A percentile compares a stretch with the other conserved stretches of the same genome.
Conservation (phyloP, 37 sponge, comb jelly and placozoan species). For the Mnemiopsis leidyi region DNA sequence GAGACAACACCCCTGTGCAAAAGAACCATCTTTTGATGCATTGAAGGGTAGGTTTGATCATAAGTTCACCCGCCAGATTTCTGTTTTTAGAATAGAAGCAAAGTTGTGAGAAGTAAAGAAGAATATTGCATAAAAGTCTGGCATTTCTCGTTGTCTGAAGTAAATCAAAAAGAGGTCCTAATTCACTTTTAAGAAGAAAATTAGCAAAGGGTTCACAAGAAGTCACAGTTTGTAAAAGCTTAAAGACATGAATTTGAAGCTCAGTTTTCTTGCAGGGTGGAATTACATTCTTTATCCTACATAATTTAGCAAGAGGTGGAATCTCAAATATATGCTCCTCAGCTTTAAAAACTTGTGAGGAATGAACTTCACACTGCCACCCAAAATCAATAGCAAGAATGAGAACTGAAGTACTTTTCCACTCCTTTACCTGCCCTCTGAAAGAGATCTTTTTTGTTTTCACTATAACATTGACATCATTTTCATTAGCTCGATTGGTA, state of each 20-base stretch:
- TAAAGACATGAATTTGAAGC: neutral
- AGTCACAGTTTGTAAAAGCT: neutral
- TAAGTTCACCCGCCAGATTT: neutral
- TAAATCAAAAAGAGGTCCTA: neutral
- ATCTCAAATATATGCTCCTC: constrained; percentile 29
- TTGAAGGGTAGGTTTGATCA: neutral
- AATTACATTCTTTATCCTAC: constrained; percentile 7
- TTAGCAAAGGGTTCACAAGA: neutral
- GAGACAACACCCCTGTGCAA: neutral
- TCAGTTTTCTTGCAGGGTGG: neutral
- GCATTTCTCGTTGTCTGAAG: neutral
- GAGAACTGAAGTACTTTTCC: neutral
- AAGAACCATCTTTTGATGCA: neutral
- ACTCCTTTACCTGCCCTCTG: neutral
- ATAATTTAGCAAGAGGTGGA: constrained; percentile 1
- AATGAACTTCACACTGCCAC: neutral
- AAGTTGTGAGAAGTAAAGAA: neutral
- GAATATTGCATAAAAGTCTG: neutral
- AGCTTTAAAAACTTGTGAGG: neutral
- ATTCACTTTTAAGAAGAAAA: neutral
- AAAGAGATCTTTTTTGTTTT: neutral
- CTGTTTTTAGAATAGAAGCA: neutral
- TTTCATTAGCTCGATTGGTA: neutral
- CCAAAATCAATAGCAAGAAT: constrained; percentile 29
- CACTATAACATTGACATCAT: neutral